A percentile compares a stretch with the other conserved stretches of the same genome.
Evolutionary conservation across 2,888 invertebrate species (phyloP).

Genomic region (Biston stratarius): DNA sequence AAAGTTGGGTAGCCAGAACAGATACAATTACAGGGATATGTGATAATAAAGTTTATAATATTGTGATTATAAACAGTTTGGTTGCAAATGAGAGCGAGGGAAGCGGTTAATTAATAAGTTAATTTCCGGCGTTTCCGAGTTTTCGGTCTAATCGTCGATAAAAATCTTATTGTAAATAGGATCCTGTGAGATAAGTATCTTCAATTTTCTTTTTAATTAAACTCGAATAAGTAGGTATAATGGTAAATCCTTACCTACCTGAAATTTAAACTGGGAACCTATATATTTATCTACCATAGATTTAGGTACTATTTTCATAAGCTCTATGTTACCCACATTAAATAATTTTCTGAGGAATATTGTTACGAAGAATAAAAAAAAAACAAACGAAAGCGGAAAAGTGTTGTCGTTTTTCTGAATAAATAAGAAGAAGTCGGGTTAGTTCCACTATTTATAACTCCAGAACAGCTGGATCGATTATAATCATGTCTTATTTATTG

Average conservation of each 20-base stretch:
- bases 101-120: slow-evolving; percentile 16
- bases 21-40: too few relatives aligned
- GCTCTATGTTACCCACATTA: too few relatives aligned
- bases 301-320: too few relatives aligned
- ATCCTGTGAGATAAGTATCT: slow-evolving; percentile 12
- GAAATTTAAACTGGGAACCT: not conserved
- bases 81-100: slow-evolving; percentile 18
- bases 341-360: too few relatives aligned
- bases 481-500: too few relatives aligned
- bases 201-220: slow-evolving; percentile 29
- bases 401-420: too few relatives aligned
- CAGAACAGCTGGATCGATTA: too few relatives aligned
- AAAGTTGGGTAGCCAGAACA: too few relatives aligned
- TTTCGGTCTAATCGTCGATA: slow-evolving; percentile 5
- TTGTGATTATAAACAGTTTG: not conserved
- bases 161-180: slow-evolving; percentile 10
- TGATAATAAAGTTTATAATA: not conserved
- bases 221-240: slow-evolving; percentile 7
- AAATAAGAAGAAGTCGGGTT: too few relatives aligned
- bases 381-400: too few relatives aligned
- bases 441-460: too few relatives aligned
- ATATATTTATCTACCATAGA: not conserved
- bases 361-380: too few relatives aligned
- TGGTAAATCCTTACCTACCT: not conserved
- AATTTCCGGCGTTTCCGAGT: slow-evolving; percentile 19